phyloP scores from a whole-genome alignment of 2,797 vertebrate genomes.

The Chelonia mydas region DNA sequence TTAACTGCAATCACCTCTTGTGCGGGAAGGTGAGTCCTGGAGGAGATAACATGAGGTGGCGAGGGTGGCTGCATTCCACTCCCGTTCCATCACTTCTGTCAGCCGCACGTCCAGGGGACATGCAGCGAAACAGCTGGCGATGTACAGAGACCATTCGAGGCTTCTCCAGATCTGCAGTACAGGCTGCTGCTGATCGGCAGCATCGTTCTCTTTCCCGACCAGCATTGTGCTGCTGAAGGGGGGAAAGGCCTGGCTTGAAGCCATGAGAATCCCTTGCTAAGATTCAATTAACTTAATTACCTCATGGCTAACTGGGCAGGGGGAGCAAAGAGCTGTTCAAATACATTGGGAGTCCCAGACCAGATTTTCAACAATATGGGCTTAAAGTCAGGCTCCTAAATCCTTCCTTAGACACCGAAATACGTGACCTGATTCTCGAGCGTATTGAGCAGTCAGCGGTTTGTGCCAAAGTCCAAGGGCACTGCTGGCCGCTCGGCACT shows the following conservation, averaged over 20 bases:
- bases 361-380: background rate
- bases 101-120: no score
- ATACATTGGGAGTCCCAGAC: background rate
- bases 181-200: no score
- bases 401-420: background rate
- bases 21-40: background rate
- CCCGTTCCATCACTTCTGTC: background rate
- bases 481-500: rapidly evolving
- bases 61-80: background rate
- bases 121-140: background rate
- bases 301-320: background rate
- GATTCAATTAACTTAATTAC: slow-evolving; percentile 17
- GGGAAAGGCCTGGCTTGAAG: background rate
- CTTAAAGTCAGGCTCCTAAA: background rate
- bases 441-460: background rate
- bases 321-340: background rate
- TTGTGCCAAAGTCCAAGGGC: background rate
- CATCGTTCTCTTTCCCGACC: background rate
- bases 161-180: background rate
- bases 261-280: background rate
- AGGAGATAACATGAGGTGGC: background rate
- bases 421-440: background rate
- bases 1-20: background rate
- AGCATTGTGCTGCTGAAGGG: background rate
- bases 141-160: background rate